Conservation (phyloP, 2,797 vertebrate genomes). For the Etheostoma nigrum region DNA sequence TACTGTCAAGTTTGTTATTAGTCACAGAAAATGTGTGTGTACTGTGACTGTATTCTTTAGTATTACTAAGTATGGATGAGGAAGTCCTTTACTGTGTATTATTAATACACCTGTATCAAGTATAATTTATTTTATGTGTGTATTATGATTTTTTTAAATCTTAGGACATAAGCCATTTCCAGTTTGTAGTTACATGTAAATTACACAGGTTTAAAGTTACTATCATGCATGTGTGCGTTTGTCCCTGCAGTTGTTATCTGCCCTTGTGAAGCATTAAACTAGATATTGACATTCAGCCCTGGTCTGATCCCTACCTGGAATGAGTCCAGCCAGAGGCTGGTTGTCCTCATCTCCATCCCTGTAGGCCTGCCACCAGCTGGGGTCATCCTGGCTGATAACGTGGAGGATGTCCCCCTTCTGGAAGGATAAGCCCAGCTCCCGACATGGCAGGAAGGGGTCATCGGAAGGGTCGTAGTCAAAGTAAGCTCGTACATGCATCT, state of each 20-base stretch:
- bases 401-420: conserved; percentile 99
- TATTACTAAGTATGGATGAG: not conserved
- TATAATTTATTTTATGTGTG: not conserved
- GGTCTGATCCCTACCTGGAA: conserved; percentile 88
- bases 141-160: not conserved
- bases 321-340: conserved; percentile 95
- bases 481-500: conserved; percentile 97
- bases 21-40: conserved; percentile 29
- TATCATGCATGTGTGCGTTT: not conserved
- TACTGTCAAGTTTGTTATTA: conserved; percentile 26
- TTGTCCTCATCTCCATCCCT: conserved; percentile 98
- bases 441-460: conserved; percentile 96
- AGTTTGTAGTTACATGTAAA: not conserved
- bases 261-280: conserved; percentile 16
- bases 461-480: conserved; percentile 99
- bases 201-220: not conserved
- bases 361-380: conserved; percentile 99
- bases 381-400: conserved; percentile 97
- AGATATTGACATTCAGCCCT: conserved; percentile 26
- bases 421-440: conserved; percentile 96
- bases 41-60: not conserved
- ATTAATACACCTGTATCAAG: not conserved
- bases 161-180: not conserved
- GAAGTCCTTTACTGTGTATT: not conserved
- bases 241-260: conserved; percentile 12